Conservation (phyloP, 2,113 vertebrate genomes). For the Bothrops jararaca region DNA sequence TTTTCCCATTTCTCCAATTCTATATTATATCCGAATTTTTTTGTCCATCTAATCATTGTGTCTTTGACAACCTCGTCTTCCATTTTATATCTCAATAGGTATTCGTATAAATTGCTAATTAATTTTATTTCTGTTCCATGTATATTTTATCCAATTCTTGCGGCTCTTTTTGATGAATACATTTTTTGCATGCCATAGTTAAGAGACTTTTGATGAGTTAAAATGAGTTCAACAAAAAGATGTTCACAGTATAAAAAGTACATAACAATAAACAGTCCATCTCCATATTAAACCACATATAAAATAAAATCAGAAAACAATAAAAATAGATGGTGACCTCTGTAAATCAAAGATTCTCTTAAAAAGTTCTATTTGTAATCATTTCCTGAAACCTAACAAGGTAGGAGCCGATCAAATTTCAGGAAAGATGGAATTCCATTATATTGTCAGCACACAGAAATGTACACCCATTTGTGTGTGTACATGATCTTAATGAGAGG, state of each 20-base stretch:
- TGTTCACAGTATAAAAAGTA: neutral
- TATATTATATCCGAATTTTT: no score
- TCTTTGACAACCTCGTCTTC: no score
- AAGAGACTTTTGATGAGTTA: neutral
- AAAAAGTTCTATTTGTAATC: neutral
- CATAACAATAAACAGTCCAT: neutral
- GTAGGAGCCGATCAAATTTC: neutral
- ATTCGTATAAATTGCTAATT: no score
- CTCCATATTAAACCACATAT: neutral
- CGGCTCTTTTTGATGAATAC: neutral
- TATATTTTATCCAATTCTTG: no score
- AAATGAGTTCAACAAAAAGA: neutral
- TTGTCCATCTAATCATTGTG: no score
- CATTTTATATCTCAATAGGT: no score
- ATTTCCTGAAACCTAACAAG: neutral
- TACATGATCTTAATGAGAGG: neutral
- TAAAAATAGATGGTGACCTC: neutral
- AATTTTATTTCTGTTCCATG: no score
- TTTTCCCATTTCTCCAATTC: no score
- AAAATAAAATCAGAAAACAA: neutral
- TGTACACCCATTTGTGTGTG: neutral
- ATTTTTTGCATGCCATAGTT: neutral
- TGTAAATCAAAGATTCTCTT: neutral
- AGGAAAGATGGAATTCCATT: neutral
- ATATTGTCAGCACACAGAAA: no score